Evolutionary conservation across 2,888 invertebrate genomes (phyloP), one percentile per base, ranked within the genome.

Genomic region (Aleiodes alternator): DNA sequence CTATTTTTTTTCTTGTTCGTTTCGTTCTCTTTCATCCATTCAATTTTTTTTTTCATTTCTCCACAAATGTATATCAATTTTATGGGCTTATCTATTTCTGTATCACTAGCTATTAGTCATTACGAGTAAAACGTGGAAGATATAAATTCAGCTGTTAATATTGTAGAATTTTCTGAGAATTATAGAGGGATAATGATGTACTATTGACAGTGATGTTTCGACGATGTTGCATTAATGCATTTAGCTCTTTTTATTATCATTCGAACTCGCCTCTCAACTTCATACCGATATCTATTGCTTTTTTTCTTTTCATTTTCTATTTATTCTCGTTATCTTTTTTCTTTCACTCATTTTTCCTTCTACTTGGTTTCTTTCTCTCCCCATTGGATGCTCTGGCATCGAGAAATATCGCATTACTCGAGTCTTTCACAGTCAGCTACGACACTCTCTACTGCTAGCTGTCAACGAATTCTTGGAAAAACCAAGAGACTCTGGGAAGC

Each of bases 401-500:
- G 59, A 34, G 59, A 29, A 59, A 59, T 59, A 59, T 59, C 59
- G 59, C 34, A 34, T 59, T 59, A 59, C 59, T 38, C 59, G 59
- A 59, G 59, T 57, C 57, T 57, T 57, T 57, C 57, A 57, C 12
- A 29, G 57, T 57, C 57, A 57, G 34, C 34, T 9, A 34, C 38
- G 59, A 59, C 31, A 59, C 59, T 59, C 31, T 59, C 29, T 23
- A 2, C 23, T 23, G 23, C n/a, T 31, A 43, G 59, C n/a, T 59
- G 59, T 34, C 59, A 59, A 59, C 59, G 59, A 59, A 59, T 59
- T 56, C 29, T 31, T n/a, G 59, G 34, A 50, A 64, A 70, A 70
- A 75, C 14, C 55, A 29, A 53, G 68, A 70, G 14, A 55, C 56
- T 56, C 64, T 64, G 56, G 61, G 38, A 53, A 75, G 70, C 56